Base-by-base conservation (phyloP, 2,113 vertebrate species). In the Podarcis cretensis region DNA sequence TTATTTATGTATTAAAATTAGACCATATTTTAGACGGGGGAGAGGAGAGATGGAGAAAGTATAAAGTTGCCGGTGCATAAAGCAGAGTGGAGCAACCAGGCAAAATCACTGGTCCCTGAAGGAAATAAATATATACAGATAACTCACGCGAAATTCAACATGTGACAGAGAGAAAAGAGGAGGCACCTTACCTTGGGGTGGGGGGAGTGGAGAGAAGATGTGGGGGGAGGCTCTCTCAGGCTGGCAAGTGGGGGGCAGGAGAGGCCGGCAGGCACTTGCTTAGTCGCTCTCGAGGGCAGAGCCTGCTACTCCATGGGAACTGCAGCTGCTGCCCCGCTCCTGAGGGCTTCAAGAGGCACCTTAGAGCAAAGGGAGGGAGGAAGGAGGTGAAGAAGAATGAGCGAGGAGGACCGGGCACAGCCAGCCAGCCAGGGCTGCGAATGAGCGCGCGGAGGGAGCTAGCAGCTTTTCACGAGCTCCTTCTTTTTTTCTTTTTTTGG, bases 391-490 rank as follows among this genome's bases (percentile, higher is more conserved):
- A 23, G 40, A 86, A 40, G 14, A 82, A 84, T 85, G 83, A 66
- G 54, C 14, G 59, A 32, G 68, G 65, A 66, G 79, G 83, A 14
- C 89, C 81, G 89, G 30, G 89, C 89, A 68, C 57, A 66, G 63
- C n/a, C 63, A 76, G 85, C 66, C 40, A 69, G 88, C 84, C 81
- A 88, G 76, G 27, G 84, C 75, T 59, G 79, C 80, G 63, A 85
- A 8, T 91, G 78, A 54, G 40, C 10, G 92, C 78, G 37, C 30
- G 20, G 77, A 23, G 68, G 43, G 88, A 84, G 85, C 84, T 87
- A 59, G 89, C 27, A 85, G 79, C 91, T 91, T 91, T 87, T 90
- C 92, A 92, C 89, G 80, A 73, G 83, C 84, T 75, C 59, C 82
- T 84, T 68, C 18, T 65, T 18, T 40, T 27, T 32, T 59, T 5